These are phyloP conservation scores for Xestia sexstrigata DNA, from an alignment of 2,888 invertebrate species.

Conservation along the genomic window DNA sequence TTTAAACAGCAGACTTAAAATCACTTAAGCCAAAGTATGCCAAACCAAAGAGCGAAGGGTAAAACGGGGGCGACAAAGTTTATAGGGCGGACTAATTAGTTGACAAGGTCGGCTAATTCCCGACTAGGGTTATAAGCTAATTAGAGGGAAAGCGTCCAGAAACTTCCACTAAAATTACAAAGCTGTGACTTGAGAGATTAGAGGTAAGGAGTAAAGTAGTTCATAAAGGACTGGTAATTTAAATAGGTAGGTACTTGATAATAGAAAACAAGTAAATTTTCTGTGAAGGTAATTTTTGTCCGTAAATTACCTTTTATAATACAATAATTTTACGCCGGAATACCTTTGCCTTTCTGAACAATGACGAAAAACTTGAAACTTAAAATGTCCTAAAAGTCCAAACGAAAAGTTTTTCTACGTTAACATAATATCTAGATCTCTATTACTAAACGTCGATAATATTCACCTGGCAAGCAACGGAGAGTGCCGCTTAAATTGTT, in stretches of 20 bases:
- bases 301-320: background rate
- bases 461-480: slow-evolving; percentile 26
- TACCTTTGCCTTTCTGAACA: background rate
- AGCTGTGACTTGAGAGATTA: background rate
- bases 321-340: background rate
- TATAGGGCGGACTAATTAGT: slow-evolving; percentile 18
- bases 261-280: background rate
- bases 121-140: slow-evolving; percentile 11
- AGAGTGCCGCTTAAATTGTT: slow-evolving; percentile 23
- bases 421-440: background rate
- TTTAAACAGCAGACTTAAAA: background rate
- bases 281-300: background rate
- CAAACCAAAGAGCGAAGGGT: slow-evolving; percentile 3
- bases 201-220: background rate
- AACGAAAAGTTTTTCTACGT: background rate
- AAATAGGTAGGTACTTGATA: background rate
- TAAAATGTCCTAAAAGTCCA: background rate
- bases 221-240: slow-evolving; percentile 13
- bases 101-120: slow-evolving; percentile 12
- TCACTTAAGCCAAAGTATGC: background rate
- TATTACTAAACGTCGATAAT: slow-evolving; percentile 8
- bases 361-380: background rate
- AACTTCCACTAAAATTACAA: slow-evolving; percentile 8
- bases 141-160: slow-evolving; percentile 1
- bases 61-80: slow-evolving; percentile 8